phyloP scores from a whole-genome alignment of 2,113 vertebrate species.

The Artemisiospiza belli region DNA sequence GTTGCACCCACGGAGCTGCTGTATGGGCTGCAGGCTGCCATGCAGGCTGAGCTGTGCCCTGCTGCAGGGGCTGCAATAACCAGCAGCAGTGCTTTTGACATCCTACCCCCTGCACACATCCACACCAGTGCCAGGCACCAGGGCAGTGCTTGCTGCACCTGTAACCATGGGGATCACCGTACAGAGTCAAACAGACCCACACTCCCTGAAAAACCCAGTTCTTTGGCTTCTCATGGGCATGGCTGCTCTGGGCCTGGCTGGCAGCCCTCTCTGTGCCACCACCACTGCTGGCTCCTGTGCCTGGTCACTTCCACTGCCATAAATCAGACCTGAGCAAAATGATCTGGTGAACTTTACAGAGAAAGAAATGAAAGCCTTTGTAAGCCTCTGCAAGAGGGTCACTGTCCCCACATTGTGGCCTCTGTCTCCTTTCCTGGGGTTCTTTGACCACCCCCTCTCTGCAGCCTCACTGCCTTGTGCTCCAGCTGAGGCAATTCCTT shows the following conservation, averaged over 20 bases:
- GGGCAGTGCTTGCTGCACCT: not conserved
- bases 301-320: not conserved
- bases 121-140: not conserved
- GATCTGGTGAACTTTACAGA: not conserved
- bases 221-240: not conserved
- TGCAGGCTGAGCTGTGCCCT: accelerated
- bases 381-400: not conserved
- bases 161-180: not conserved
- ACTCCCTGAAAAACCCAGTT: not conserved
- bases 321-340: not conserved
- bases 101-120: accelerated
- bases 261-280: not conserved
- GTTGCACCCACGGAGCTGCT: not conserved
- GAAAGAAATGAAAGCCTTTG: not conserved
- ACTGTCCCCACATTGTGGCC: accelerated
- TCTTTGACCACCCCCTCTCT: not conserved
- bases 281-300: not conserved
- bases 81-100: not conserved
- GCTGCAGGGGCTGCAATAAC: accelerated
- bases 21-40: not conserved
- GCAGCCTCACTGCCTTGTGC: not conserved
- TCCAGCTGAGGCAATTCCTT: not conserved
- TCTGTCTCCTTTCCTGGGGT: not conserved
- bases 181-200: not conserved
- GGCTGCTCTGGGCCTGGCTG: not conserved